phyloP scores from a whole-genome alignment of 2,113 vertebrate genomes.

The Candoia aspera region DNA sequence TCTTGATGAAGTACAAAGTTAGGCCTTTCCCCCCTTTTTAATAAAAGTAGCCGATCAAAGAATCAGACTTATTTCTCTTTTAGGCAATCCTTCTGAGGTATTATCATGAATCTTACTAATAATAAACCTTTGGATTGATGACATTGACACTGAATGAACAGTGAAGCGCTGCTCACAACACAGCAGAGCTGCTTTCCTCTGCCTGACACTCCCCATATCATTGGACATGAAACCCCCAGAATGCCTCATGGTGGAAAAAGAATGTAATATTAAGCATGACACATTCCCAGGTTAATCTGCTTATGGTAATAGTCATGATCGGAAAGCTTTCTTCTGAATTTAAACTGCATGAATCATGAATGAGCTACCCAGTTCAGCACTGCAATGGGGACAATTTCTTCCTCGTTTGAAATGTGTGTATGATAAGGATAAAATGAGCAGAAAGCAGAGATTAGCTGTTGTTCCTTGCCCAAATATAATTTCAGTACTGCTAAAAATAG shows the following conservation, averaged over 20 bases:
- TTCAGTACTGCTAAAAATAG: neutral
- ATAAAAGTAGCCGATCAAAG: neutral
- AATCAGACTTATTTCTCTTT: neutral
- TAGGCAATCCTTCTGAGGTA: neutral
- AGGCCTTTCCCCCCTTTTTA: conserved; percentile 13
- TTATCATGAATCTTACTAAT: neutral
- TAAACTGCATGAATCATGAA: neutral
- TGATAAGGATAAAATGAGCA: neutral
- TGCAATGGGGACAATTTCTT: neutral
- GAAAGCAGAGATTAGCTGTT: neutral
- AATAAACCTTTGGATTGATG: neutral
- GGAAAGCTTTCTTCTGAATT: neutral
- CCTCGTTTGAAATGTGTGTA: neutral
- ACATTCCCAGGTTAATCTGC: neutral
- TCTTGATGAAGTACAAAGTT: neutral
- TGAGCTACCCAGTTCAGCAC: neutral
- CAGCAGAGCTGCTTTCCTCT: neutral
- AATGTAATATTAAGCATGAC: neutral
- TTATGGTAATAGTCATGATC: too few relatives aligned
- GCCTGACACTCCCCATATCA: neutral
- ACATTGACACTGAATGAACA: neutral
- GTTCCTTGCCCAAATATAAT: too few relatives aligned
- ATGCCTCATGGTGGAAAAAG: neutral
- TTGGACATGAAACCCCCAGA: neutral
- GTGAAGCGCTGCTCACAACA: neutral